Base-by-base conservation (phyloP, 2,797 vertebrate species). In the Rhynchonycteris naso region DNA sequence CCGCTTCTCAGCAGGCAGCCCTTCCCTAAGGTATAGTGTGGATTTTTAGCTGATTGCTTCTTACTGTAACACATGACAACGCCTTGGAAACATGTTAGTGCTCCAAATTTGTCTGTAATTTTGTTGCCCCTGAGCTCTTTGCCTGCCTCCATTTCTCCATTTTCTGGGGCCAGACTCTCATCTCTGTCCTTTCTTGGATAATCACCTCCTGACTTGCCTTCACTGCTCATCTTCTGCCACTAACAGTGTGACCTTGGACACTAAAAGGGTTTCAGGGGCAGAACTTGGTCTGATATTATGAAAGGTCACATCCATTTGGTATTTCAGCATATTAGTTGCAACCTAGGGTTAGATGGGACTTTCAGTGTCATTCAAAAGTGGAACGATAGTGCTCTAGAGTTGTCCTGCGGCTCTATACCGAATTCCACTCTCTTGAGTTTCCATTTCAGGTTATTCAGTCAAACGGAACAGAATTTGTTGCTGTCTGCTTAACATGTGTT, bases 41-140 rank as follows among this genome's bases (percentile, higher is more conserved):
- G 93, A 81, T 90, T 63, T 87, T 71, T 80, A 58, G 75, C 88
- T 80, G 30, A 72, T 94, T 65, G 92, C 80, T 92, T 96, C 50
- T 94, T 54, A 68, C 24, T 38, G 3, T 30, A 79, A 47, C 59
- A 33, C 58, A 10, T 72, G 95, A 85, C 56, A 35, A 1, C 47
- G 96, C 88, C 26, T 47, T 94, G 68, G 88, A 94, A 68, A 90
- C 61, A n/a, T 94, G 63, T 69, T 54, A 54, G 68, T 58, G 59
- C 43, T 54, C 88, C 58, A 19, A 1, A 63, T 94, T 24, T 78
- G 65, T 68, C 68, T 14, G 14, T 80, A 26, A 15, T 71, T 88
- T 90, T 84, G 72, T 76, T 3, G 3, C 75, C 35, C 35, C 72
- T 47, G 71, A 91, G 19, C 24, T 74, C 33, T 74, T 78, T n/a